Conservation (phyloP, 2,888 invertebrate genomes). For the Schrankia costaestrigalis region DNA sequence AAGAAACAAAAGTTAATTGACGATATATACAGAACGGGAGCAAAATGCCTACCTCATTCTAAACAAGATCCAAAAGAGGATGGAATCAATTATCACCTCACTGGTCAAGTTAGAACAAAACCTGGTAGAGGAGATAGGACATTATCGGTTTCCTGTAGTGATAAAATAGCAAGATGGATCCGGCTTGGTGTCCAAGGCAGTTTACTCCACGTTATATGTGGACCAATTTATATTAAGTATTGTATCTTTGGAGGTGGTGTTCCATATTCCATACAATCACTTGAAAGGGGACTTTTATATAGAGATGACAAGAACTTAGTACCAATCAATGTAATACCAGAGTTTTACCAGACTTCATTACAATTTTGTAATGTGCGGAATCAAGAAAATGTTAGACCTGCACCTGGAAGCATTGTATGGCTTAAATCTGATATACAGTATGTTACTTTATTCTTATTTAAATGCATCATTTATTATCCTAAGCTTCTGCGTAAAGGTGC, state of each 20-base stretch:
- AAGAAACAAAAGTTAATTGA: slow-evolving; percentile 42
- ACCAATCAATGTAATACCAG: slow-evolving; percentile 30
- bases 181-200: slow-evolving; percentile 92
- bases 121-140: slow-evolving; percentile 95
- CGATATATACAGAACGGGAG: slow-evolving; percentile 90
- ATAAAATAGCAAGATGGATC: slow-evolving; percentile 95
- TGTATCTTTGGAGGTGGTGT: slow-evolving; percentile 86
- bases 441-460: slow-evolving; percentile 14
- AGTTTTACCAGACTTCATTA: slow-evolving; percentile 47
- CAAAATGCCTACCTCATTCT: slow-evolving; percentile 85
- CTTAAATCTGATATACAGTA: slow-evolving; percentile 46
- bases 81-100: slow-evolving; percentile 83
- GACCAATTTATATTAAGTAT: slow-evolving; percentile 85
- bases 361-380: slow-evolving; percentile 43
- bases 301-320: slow-evolving; percentile 40
- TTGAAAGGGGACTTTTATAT: slow-evolving; percentile 77
- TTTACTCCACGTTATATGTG: slow-evolving; percentile 83
- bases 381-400: slow-evolving; percentile 40
- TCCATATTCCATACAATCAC: slow-evolving; percentile 81
- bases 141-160: slow-evolving; percentile 94
- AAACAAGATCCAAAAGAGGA: slow-evolving; percentile 80
- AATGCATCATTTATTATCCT: neutral
- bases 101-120: slow-evolving; percentile 90
- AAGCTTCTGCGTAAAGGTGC: neutral
- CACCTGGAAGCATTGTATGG: slow-evolving; percentile 64